Conservation (phyloP, 2,888 invertebrate species). For the Mantis religiosa region DNA sequence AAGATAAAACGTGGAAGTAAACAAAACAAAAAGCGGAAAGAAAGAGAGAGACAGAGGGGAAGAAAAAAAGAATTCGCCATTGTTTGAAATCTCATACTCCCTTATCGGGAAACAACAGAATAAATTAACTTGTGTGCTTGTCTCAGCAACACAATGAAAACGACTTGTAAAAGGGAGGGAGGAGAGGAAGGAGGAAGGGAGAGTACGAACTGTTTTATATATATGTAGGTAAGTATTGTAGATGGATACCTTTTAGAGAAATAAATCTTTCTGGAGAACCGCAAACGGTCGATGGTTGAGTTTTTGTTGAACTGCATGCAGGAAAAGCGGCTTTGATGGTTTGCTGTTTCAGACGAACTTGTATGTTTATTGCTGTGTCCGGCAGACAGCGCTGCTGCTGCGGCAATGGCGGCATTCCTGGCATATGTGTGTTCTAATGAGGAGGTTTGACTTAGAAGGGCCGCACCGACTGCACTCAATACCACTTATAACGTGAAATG, state of each 20-base stretch:
- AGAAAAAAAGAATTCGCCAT: constrained; percentile 21
- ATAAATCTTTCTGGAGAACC: constrained; percentile 10
- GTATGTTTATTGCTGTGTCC: constrained; percentile 14
- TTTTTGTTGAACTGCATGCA: background rate
- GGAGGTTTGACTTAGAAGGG: background rate
- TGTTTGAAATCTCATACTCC: constrained; percentile 24
- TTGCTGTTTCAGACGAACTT: background rate
- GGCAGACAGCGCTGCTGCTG: constrained; percentile 8
- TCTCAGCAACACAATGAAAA: background rate
- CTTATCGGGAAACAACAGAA: constrained; percentile 24
- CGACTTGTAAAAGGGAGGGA: background rate
- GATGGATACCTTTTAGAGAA: constrained; percentile 13
- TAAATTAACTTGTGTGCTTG: constrained; percentile 18
- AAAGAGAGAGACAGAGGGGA: background rate
- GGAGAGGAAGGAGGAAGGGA: background rate
- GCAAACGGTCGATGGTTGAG: background rate
- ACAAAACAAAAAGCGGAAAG: background rate
- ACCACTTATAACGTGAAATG: background rate
- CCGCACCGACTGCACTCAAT: background rate
- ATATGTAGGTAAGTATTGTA: background rate
- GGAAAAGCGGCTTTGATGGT: background rate
- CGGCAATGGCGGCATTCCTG: constrained; percentile 7
- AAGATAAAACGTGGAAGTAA: background rate
- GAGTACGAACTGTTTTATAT: constrained; percentile 5
- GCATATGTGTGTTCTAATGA: constrained; percentile 13